A percentile compares a stretch with the other conserved stretches of the same genome.
These are phyloP conservation scores for Ophioninae sp. DNA, from an alignment of 2,888 invertebrate genomes.

Conservation along the genomic window DNA sequence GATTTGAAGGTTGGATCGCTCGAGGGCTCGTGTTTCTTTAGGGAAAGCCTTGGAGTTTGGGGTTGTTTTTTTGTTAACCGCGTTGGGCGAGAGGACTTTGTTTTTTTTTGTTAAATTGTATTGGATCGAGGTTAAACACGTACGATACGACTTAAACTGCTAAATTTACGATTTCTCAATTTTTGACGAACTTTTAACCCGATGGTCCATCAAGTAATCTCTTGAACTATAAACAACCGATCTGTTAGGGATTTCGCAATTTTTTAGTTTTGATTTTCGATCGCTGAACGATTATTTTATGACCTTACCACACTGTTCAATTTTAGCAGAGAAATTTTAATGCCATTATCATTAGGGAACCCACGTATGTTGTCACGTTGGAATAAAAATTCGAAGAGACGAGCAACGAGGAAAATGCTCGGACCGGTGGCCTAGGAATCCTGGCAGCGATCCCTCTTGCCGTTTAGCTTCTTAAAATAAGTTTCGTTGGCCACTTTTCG, in stretches of 20 bases:
- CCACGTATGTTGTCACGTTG: conserved; percentile 14
- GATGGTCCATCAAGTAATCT: too few species aligned
- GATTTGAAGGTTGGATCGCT: not conserved
- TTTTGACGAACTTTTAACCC: too few species aligned
- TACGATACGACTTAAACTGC: too few species aligned
- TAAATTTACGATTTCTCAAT: too few species aligned
- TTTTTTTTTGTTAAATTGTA: too few species aligned
- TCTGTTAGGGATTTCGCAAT: too few species aligned
- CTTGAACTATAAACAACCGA: too few species aligned
- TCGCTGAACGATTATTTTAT: too few species aligned
- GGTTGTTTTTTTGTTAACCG: not conserved
- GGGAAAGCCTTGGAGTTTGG: not conserved
- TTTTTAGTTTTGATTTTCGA: too few species aligned
- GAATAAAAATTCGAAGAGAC: conserved; percentile 25
- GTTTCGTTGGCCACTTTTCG: conserved; percentile 58
- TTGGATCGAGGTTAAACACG: too few species aligned
- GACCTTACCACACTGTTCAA: too few species aligned
- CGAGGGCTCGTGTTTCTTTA: not conserved
- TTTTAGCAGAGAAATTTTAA: not conserved
- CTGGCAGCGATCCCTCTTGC: conserved; percentile 60
- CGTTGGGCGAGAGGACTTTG: too few species aligned
- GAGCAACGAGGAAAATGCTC: conserved; percentile 37
- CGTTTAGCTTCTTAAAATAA: conserved; percentile 64
- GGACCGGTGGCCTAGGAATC: conserved; percentile 59
- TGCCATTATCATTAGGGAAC: conserved; percentile 6